phyloP scores from a whole-genome alignment of 1,140 invertebrate species.

The Agraylea sexmaculata region DNA sequence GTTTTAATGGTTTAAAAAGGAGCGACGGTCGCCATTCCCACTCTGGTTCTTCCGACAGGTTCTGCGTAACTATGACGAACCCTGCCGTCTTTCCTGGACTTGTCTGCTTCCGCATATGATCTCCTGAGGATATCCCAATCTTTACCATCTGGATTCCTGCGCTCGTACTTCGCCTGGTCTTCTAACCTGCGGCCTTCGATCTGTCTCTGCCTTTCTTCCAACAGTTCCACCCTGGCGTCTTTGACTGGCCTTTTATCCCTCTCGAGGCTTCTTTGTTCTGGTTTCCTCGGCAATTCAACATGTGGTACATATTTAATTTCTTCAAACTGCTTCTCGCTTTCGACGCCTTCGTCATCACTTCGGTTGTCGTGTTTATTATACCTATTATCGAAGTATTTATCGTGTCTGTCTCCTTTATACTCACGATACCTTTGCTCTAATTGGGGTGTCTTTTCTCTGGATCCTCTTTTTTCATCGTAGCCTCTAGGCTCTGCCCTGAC shows the following conservation, averaged over 20 bases:
- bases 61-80: conserved; percentile 40
- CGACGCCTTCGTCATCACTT: conserved; percentile 21
- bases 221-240: conserved; percentile 36
- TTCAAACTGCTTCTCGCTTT: conserved; percentile 22
- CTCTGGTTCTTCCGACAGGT: conserved; percentile 34
- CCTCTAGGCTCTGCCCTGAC: conserved; percentile 5
- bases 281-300: conserved; percentile 14
- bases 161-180: conserved; percentile 31
- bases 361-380: conserved; percentile 20
- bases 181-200: conserved; percentile 35
- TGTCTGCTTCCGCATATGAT: conserved; percentile 24
- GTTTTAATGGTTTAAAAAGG: conserved; percentile 28
- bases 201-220: conserved; percentile 36
- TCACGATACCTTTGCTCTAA: conserved; percentile 19
- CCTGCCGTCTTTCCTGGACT: conserved; percentile 34
- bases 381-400: conserved; percentile 21
- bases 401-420: conserved; percentile 20
- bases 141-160: conserved; percentile 31
- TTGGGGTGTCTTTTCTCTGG: conserved; percentile 19
- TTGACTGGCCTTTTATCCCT: conserved; percentile 29
- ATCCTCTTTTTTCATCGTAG: conserved; percentile 4
- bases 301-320: conserved; percentile 20
- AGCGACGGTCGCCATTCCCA: conserved; percentile 31
- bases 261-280: conserved; percentile 12
- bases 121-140: conserved; percentile 25